Evolutionary conservation across 2,113 vertebrate species (phyloP), one percentile per base, ranked within the genome.

Genomic region (Cricetomys ansorgei): DNA sequence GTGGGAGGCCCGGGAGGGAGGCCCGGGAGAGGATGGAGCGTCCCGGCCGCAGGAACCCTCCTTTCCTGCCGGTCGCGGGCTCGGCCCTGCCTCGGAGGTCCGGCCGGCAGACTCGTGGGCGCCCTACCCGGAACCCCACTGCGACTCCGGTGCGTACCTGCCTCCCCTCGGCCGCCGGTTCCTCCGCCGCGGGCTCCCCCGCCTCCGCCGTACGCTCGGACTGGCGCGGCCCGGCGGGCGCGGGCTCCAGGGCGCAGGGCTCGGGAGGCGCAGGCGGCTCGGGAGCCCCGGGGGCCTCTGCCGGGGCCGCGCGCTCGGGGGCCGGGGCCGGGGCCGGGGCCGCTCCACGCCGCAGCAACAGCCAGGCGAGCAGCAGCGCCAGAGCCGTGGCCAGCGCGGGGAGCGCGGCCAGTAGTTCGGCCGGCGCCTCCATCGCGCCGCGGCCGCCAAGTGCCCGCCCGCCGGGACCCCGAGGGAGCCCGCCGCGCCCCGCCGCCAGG

Each of bases 281-380:
- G 53, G 37, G n/a, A 17, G 95, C 75, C 55, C 96, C 48, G 23
- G 85, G 34, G 91, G 89, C 92, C 4, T 88, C 95, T 91, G 85
- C 87, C 0, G 79, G 50, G 69, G 72, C 76, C 69, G 27, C 59
- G 86, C 93, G 67, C 27, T 55, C n/a, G n/a, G n/a, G n/a, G n/a
- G n/a, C 64, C 79, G 12, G 85, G 69, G 73, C 43, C 31, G 87
- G 62, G 72, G 40, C 65, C 11, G 75, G 37, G n/a, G 90, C 57
- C n/a, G 81, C 75, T 2, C 92, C 90, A 43, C 96, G 96, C 70
- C 97, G 92, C 73, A 98, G n/a, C 3, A 98, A 97, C 93, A 99
- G 95, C 90, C 97, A 98, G 40, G 98, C 98, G 72, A 98, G 97
- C 92, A 99, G 97, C 93, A 99, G 97, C 17, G 98, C 98, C 1